Conservation (phyloP, 1,140 invertebrate species). For the Cepaea nemoralis region DNA sequence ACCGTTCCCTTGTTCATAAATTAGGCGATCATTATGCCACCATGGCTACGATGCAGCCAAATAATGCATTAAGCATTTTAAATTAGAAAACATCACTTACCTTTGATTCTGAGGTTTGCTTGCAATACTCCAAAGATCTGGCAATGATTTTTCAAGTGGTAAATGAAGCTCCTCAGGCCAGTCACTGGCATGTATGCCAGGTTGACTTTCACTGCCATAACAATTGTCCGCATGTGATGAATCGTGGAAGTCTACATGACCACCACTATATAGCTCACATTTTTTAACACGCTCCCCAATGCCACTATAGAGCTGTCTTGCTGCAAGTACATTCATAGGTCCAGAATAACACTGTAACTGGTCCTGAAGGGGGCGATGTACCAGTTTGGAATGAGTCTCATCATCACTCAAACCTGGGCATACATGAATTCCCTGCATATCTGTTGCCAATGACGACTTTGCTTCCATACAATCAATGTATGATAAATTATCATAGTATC, state of each 20-base stretch:
- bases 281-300: slow-evolving; percentile 3
- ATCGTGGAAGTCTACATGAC: background rate
- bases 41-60: too few species aligned
- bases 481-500: slow-evolving; percentile 15
- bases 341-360: background rate
- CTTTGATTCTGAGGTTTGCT: background rate
- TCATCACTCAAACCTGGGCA: slow-evolving; percentile 19
- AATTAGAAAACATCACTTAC: background rate
- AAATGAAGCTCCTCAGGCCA: slow-evolving; percentile 24
- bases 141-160: background rate
- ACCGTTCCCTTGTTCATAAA: too few species aligned
- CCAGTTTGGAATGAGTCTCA: background rate
- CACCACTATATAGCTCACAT: background rate
- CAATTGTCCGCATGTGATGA: background rate
- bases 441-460: background rate
- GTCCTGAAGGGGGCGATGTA: background rate
- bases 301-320: slow-evolving; percentile 4
- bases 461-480: slow-evolving; percentile 6
- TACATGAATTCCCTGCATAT: background rate
- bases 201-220: background rate
- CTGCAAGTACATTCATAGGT: background rate
- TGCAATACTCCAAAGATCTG: slow-evolving; percentile 15
- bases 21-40: too few species aligned
- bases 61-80: too few species aligned
- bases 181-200: background rate